Conservation (phyloP, 2,888 invertebrate genomes). For the Barypeithes pellucidus region DNA sequence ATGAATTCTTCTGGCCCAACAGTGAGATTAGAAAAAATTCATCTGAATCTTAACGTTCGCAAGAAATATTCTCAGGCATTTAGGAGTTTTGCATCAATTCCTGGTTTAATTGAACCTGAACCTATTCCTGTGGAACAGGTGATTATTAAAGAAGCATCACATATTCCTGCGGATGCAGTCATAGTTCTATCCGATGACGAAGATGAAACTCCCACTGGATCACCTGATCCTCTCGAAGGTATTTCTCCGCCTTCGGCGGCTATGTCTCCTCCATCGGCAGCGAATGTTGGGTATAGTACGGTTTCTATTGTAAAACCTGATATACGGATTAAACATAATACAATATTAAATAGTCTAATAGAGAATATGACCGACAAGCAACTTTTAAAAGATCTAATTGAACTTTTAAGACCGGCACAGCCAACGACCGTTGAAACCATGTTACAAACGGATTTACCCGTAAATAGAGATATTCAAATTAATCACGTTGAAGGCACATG, state of each 20-base stretch:
- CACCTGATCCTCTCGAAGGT: conserved; percentile 18
- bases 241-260: neutral
- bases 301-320: conserved; percentile 53
- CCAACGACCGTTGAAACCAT: neutral
- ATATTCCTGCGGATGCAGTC: conserved; percentile 12
- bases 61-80: conserved; percentile 56
- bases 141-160: conserved; percentile 8
- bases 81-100: conserved; percentile 32
- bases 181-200: conserved; percentile 55
- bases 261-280: conserved; percentile 9
- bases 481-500: conserved; percentile 37
- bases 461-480: conserved; percentile 47
- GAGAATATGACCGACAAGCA: conserved; percentile 49
- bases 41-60: conserved; percentile 51
- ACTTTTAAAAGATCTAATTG: conserved; percentile 54
- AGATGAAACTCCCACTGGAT: neutral
- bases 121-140: conserved; percentile 26
- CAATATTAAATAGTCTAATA: conserved; percentile 43
- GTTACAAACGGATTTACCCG: conserved; percentile 55
- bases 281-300: conserved; percentile 31
- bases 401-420: neutral
- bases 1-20: conserved; percentile 50
- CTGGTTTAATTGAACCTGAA: conserved; percentile 32
- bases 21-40: conserved; percentile 56
- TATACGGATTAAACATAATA: conserved; percentile 53